Percentiles rank a stretch among this genome's conserved stretches.
phyloP scores from a whole-genome alignment of 2,113 vertebrate genomes.

The Pteropus alecto region DNA sequence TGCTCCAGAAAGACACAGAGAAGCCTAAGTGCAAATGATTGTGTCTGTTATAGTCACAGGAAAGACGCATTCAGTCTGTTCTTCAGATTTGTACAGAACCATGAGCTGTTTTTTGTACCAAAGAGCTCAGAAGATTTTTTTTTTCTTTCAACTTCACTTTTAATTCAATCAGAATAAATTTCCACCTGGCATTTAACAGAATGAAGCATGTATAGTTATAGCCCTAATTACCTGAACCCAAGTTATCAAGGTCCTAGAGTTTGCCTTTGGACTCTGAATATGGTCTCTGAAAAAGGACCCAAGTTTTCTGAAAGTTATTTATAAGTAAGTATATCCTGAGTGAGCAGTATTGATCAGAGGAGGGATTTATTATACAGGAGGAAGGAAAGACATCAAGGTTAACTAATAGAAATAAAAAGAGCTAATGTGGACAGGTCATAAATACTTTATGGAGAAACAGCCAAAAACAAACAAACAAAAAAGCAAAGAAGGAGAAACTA shows the following conservation, averaged over 20 bases:
- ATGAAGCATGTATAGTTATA: neutral
- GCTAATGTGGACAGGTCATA: neutral
- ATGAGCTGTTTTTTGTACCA: neutral
- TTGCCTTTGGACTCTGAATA: neutral
- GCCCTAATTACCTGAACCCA: neutral
- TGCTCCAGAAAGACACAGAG: constrained; percentile 2
- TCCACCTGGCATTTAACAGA: neutral
- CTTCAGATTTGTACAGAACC: neutral
- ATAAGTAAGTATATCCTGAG: neutral
- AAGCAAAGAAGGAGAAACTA: neutral
- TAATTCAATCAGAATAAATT: neutral
- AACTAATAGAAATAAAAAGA: constrained; percentile 37
- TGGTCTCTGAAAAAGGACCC: neutral
- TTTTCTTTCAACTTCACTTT: neutral
- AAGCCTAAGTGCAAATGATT: neutral
- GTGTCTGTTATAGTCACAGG: neutral
- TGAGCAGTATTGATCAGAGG: neutral
- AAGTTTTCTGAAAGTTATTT: neutral
- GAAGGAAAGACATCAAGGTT: constrained; percentile 9
- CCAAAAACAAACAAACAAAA: neutral
- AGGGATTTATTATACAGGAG: neutral
- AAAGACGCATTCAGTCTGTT: neutral
- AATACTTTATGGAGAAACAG: neutral
- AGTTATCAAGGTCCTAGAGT: neutral
- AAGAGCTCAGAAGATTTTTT: neutral